Evolutionary conservation across 2,888 invertebrate species (phyloP).

Genomic region (Heliconius charithonia): DNA sequence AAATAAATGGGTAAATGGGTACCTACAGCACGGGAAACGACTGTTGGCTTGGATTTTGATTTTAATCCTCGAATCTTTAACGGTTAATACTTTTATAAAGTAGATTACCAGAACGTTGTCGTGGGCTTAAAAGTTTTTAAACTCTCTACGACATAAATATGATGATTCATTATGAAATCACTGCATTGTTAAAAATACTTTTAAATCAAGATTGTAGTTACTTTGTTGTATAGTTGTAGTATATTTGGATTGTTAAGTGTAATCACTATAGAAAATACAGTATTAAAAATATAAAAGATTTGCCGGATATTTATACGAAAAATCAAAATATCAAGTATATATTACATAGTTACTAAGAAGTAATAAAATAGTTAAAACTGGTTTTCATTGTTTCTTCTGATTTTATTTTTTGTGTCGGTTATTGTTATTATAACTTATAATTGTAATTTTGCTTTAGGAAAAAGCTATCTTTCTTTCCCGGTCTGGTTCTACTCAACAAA

Average conservation of each 20-base stretch:
- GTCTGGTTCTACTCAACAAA: not conserved
- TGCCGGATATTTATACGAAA: no score
- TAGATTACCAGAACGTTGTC: slow-evolving; percentile 18
- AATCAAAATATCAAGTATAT: no score
- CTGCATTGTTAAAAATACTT: not conserved
- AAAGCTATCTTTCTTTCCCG: no score
- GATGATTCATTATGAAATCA: not conserved
- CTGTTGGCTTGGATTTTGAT: slow-evolving; percentile 15
- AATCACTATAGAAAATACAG: not conserved
- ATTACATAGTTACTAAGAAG: no score
- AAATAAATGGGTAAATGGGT: slow-evolving; percentile 18
- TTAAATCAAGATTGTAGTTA: not conserved
- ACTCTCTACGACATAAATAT: not conserved
- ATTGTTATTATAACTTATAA: not conserved
- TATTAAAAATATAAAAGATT: not conserved
- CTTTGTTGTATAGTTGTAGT: not conserved
- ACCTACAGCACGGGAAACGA: slow-evolving; percentile 3
- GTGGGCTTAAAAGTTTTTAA: slow-evolving; percentile 13
- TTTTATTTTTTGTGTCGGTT: not conserved
- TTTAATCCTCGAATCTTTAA: slow-evolving; percentile 27
- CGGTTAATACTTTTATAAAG: slow-evolving; percentile 24
- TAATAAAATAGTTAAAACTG: no score
- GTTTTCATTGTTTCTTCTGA: not conserved
- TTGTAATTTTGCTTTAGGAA: not conserved
- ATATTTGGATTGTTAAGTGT: no score